Evolutionary conservation across 2,888 invertebrate genomes (phyloP).

Genomic region (Parnassius apollo): DNA sequence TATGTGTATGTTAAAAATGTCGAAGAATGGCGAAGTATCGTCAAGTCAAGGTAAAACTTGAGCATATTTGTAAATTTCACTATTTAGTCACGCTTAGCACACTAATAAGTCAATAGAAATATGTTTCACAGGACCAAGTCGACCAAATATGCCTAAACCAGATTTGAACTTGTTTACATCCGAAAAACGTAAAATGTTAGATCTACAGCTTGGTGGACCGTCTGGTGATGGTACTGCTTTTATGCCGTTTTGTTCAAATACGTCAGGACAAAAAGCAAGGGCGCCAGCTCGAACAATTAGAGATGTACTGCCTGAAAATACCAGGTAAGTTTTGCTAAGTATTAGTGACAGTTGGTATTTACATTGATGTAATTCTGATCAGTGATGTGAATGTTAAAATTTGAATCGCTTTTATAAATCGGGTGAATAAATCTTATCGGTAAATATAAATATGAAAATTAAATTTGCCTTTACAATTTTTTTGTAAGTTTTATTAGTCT

Average conservation of each 20-base stretch:
- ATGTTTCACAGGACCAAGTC: slow-evolving; percentile 63
- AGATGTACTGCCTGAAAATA: slow-evolving; percentile 73
- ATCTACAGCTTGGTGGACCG: slow-evolving; percentile 78
- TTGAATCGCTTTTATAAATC: too few species aligned
- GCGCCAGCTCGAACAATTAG: slow-evolving; percentile 68
- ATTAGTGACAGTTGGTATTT: too few species aligned
- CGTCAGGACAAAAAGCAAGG: slow-evolving; percentile 56
- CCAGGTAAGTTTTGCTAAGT: slow-evolving; percentile 51
- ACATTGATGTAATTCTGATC: too few species aligned
- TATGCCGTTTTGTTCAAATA: slow-evolving; percentile 69
- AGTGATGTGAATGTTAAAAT: background rate
- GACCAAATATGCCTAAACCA: slow-evolving; percentile 69
- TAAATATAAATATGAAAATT: too few species aligned
- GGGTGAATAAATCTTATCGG: too few species aligned
- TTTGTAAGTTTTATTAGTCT: too few species aligned
- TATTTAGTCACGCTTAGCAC: slow-evolving; percentile 10
- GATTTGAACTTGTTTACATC: slow-evolving; percentile 69
- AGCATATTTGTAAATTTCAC: slow-evolving; percentile 10
- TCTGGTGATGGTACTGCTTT: slow-evolving; percentile 74
- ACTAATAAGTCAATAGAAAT: slow-evolving; percentile 11
- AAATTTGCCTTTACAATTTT: too few species aligned
- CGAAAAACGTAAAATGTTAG: slow-evolving; percentile 82
- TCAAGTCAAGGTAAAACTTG: slow-evolving; percentile 79
- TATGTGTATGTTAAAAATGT: slow-evolving; percentile 76
- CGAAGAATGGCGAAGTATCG: slow-evolving; percentile 87